phyloP scores from a whole-genome alignment of 2,888 invertebrate species.

The Mystacides longicornis region DNA sequence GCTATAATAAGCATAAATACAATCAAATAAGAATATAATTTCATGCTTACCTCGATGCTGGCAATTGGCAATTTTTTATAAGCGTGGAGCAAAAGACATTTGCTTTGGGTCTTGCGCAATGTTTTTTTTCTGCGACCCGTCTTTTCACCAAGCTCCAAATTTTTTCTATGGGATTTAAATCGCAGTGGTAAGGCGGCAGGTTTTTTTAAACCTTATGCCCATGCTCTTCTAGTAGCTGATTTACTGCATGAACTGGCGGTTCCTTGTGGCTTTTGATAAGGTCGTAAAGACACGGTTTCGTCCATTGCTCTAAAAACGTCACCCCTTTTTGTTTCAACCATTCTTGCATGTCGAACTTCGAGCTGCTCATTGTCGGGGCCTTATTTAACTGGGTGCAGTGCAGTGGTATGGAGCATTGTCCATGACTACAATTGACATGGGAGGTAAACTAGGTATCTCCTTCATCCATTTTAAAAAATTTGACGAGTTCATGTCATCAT shows the following conservation, averaged over 20 bases:
- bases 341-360: neutral
- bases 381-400: neutral
- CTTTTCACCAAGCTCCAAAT: neutral
- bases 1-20: too few relatives aligned
- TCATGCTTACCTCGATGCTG: too few relatives aligned
- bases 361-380: constrained; percentile 2
- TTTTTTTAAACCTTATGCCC: neutral
- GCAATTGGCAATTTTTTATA: neutral
- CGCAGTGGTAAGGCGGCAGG: neutral
- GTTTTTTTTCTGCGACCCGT: neutral
- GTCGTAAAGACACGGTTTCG: constrained; percentile 1
- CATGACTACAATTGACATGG: neutral
- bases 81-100: neutral
- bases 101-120: neutral
- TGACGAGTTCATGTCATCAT: too few relatives aligned
- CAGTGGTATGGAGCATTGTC: constrained; percentile 5
- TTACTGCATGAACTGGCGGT: neutral
- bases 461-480: too few relatives aligned
- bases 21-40: too few relatives aligned
- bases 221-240: constrained; percentile 3
- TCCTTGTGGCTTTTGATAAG: constrained; percentile 2
- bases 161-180: neutral
- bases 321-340: constrained; percentile 1
- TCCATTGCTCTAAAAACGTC: constrained; percentile 2
- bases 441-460: constrained; percentile 1